Base-by-base conservation (phyloP, 2,797 vertebrate species). In the Cuniculus paca region DNA sequence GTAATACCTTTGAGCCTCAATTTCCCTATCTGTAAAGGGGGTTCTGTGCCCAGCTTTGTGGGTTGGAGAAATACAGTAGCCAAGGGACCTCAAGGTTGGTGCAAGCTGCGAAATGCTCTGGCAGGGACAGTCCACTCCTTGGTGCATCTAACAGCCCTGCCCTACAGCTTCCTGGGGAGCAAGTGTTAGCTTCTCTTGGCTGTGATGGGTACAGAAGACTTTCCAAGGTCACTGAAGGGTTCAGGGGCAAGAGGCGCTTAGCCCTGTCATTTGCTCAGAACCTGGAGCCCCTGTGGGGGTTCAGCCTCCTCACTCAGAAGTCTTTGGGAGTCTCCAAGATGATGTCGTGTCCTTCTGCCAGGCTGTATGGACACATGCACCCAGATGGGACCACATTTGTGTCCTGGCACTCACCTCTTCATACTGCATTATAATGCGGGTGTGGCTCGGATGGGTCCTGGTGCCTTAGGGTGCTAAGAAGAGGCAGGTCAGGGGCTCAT, bases 61-160 rank as follows among this genome's bases (percentile, higher is more conserved):
- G 3, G 6, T 2, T 42, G 52, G 36, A 45, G 56, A 36, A 3
- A 39, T 16, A 14, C 20, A 42, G 70, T 34, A 6, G 56, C 10
- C 9, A 11, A 10, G 28, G 7, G 22, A 61, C 2, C 65, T 28
- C 31, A 2, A 52, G 11, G 65, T 50, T 6, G 0, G 0, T 22
- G 20, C 36, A 3, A 0, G 1, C 50, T 6, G 13, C 34, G 48
- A 39, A 28, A 28, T 31, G 9, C 28, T 3, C 88, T 24, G 39
- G 31, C 3, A 8, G 2, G 34, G 42, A 39, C n/a, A 34, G 36
- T 9, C 52, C 3, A 26, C 39, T n/a, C 31, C 26, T 31, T 34
- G 52, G 22, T 68, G 45, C 4, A 2, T 34, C 14, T 16, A 16
- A 19, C 28, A 11, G 39, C 36, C 34, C 16, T 12, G 48, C 2